Percentiles rank a stretch among this genome's conserved stretches.
Conservation (phyloP, 2,797 vertebrate genomes). For the Silurus lanzhouensis region DNA sequence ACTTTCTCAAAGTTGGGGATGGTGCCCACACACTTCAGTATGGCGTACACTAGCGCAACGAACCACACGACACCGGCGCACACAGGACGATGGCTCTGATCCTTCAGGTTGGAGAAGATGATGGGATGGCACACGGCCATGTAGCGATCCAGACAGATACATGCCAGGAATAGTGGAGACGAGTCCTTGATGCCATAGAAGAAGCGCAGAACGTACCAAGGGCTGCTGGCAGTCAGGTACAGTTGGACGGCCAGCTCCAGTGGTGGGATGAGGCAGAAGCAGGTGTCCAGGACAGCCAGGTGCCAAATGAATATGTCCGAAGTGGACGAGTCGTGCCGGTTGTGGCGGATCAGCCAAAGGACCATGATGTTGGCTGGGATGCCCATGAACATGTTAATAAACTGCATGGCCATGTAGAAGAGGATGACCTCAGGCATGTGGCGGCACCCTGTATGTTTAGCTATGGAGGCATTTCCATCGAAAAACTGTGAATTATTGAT, state of each 20-base stretch:
- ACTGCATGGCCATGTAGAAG: slow-evolving; percentile 74
- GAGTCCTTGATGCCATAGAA: slow-evolving; percentile 77
- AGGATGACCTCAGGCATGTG: slow-evolving; percentile 65
- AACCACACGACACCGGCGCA: slow-evolving; percentile 67
- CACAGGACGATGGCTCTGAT: slow-evolving; percentile 62
- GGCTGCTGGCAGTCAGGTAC: slow-evolving; percentile 63
- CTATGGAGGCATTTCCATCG: slow-evolving; percentile 56
- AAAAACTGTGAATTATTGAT: slow-evolving; percentile 64
- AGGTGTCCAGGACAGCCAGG: slow-evolving; percentile 70
- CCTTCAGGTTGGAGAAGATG: slow-evolving; percentile 74
- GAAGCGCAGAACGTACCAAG: slow-evolving; percentile 72
- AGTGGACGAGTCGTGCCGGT: slow-evolving; percentile 71
- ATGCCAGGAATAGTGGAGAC: slow-evolving; percentile 75
- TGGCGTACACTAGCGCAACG: slow-evolving; percentile 67
- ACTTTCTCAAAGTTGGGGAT: slow-evolving; percentile 68
- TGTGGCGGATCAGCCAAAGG: slow-evolving; percentile 75
- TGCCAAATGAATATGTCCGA: slow-evolving; percentile 77
- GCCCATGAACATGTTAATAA: slow-evolving; percentile 77
- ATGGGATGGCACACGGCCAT: slow-evolving; percentile 77
- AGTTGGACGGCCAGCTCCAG: slow-evolving; percentile 72
- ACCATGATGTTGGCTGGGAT: slow-evolving; percentile 77
- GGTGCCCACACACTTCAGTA: slow-evolving; percentile 64
- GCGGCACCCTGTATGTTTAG: slow-evolving; percentile 61
- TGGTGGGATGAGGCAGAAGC: slow-evolving; percentile 75
- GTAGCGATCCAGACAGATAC: slow-evolving; percentile 80